Conservation (phyloP, 2,113 vertebrate species). For the Motacilla tschutschensis region DNA sequence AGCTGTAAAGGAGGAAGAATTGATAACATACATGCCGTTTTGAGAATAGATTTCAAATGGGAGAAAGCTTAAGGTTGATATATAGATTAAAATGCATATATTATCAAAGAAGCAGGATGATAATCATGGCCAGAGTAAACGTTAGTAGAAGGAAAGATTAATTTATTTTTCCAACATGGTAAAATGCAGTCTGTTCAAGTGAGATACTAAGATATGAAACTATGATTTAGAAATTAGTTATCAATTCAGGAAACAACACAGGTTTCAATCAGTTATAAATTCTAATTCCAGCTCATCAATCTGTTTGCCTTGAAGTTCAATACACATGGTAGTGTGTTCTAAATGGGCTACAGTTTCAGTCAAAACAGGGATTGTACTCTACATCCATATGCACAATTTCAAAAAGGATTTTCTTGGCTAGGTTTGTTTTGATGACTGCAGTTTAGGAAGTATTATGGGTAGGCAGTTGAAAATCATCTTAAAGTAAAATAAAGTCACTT, state of each 20-base stretch:
- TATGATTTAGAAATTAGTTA: not conserved
- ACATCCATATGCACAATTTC: not conserved
- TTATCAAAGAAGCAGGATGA: not conserved
- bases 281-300: not conserved
- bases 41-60: not conserved
- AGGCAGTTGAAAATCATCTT: not conserved
- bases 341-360: not conserved
- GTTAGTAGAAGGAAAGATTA: not conserved
- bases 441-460: not conserved
- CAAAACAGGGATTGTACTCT: not conserved
- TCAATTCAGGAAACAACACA: not conserved
- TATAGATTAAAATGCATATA: not conserved
- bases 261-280: not conserved
- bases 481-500: constrained; percentile 15
- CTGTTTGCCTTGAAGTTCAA: not conserved
- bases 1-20: not conserved
- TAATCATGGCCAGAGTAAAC: not conserved
- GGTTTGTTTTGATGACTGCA: not conserved
- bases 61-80: not conserved
- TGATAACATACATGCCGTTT: not conserved
- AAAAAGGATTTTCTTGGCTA: not conserved
- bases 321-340: not conserved
- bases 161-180: not conserved
- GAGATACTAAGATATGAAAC: not conserved
- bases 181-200: not conserved